These are phyloP conservation scores for Eubasilissa regina DNA, from an alignment of 1,140 invertebrate species.

Conservation along the genomic window DNA sequence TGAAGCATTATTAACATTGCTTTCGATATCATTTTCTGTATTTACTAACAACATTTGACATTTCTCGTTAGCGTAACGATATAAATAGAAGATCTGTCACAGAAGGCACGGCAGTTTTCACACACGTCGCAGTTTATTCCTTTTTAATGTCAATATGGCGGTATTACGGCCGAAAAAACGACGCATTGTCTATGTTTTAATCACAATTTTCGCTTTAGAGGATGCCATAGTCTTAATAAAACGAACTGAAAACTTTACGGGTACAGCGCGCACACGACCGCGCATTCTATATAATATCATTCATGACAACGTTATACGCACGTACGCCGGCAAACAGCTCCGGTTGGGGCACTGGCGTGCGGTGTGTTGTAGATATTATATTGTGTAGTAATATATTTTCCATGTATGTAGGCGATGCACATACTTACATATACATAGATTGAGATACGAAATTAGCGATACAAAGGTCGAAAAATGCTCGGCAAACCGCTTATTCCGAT, in stretches of 20 bases:
- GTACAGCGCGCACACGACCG: not conserved
- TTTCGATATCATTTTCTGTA: not conserved
- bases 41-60: not conserved
- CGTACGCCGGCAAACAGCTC: conserved; percentile 16
- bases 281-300: not conserved
- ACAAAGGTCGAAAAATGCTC: not conserved
- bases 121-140: conserved; percentile 19
- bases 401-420: conserved; percentile 15
- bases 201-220: not conserved
- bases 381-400: conserved; percentile 16
- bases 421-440: not conserved
- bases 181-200: not conserved
- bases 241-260: not conserved
- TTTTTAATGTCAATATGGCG: conserved; percentile 25
- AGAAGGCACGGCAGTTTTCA: conserved; percentile 19
- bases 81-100: not conserved
- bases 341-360: not conserved
- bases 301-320: not conserved
- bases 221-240: not conserved
- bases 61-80: not conserved
- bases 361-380: not conserved
- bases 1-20: not conserved
- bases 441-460: conserved; percentile 8
- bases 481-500: not conserved
- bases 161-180: not conserved